These are phyloP conservation scores for Tricholauxania praeusta DNA, from an alignment of 2,888 invertebrate species.

Conservation along the genomic window DNA sequence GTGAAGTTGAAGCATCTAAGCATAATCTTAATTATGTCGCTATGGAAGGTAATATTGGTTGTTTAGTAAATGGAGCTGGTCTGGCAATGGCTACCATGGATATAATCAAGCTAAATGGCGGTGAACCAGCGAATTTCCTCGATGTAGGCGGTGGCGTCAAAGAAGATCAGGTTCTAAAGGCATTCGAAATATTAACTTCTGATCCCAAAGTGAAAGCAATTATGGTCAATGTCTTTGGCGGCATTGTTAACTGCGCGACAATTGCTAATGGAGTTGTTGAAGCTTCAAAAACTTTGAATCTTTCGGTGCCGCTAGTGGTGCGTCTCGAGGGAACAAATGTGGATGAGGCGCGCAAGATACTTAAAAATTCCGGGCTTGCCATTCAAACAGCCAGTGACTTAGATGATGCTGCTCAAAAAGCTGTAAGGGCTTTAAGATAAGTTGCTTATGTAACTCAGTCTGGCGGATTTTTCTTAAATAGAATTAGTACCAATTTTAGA, in stretches of 20 bases:
- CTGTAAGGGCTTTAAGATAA: constrained; percentile 72
- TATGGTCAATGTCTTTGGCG: constrained; percentile 97
- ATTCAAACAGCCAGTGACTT: constrained; percentile 86
- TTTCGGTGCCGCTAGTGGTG: constrained; percentile 91
- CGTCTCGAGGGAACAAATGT: constrained; percentile 97
- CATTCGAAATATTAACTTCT: constrained; percentile 88
- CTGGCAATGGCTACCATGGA: constrained; percentile 99
- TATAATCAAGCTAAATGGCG: constrained; percentile 95
- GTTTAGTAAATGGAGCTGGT: constrained; percentile 97
- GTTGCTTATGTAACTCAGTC: constrained; percentile 14
- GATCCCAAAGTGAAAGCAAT: constrained; percentile 93
- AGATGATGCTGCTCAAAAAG: constrained; percentile 93
- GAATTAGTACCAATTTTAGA: no score
- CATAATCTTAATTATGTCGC: constrained; percentile 95
- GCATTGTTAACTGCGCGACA: constrained; percentile 98
- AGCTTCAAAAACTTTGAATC: constrained; percentile 83
- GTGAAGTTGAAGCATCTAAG: constrained; percentile 93
- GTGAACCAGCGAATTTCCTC: constrained; percentile 97
- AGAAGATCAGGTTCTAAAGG: constrained; percentile 93
- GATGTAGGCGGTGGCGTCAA: constrained; percentile 98
- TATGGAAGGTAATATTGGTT: constrained; percentile 97
- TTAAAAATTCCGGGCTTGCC: constrained; percentile 85
- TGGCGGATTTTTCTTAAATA: no score
- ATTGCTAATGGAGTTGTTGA: constrained; percentile 96
- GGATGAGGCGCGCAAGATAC: constrained; percentile 81